phyloP scores from a whole-genome alignment of 1,140 invertebrate species.

The Microplitis demolitor region DNA sequence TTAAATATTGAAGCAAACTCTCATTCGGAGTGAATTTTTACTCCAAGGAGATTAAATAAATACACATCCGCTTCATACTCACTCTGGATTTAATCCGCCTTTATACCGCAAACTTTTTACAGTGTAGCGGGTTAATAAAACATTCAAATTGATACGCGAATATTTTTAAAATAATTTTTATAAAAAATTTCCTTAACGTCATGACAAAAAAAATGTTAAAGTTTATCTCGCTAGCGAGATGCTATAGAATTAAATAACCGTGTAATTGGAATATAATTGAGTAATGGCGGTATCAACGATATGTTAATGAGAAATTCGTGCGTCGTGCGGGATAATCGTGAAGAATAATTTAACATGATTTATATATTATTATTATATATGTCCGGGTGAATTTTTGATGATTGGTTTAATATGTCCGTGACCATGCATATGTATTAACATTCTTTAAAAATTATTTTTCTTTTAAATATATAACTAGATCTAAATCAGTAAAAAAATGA shows the following conservation, averaged over 20 bases:
- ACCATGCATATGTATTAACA: conserved; percentile 13
- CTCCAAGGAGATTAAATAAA: no score
- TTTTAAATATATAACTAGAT: background rate
- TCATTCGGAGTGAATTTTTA: no score
- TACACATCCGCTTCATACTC: no score
- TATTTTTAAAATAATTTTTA: no score
- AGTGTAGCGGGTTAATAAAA: no score
- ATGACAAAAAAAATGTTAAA: background rate
- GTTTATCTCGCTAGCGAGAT: background rate
- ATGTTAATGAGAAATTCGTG: no score
- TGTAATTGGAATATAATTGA: conserved; percentile 9
- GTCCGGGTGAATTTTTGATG: background rate
- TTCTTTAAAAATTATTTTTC: background rate
- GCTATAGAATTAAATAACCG: background rate
- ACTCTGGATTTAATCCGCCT: no score
- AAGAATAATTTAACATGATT: conserved; percentile 5
- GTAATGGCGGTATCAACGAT: background rate
- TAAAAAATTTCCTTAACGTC: background rate
- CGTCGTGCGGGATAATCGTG: background rate
- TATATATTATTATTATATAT: background rate
- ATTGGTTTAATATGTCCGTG: background rate
- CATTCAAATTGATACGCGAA: no score
- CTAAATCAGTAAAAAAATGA: background rate
- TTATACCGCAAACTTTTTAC: no score
- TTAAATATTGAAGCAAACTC: no score